phyloP scores from a whole-genome alignment of 2,797 vertebrate genomes.

The Bovichtus variegatus region DNA sequence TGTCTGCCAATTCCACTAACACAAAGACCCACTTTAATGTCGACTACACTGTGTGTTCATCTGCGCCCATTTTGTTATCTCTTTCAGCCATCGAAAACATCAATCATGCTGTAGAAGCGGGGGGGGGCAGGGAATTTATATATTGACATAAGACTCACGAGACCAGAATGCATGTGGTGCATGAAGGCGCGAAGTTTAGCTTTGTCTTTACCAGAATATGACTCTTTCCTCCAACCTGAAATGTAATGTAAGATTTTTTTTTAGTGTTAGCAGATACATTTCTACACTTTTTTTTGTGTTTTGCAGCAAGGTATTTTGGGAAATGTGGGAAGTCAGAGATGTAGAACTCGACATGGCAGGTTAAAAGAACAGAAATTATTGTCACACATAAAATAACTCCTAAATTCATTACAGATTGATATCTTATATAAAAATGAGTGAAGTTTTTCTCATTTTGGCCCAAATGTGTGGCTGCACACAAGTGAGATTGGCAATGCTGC shows the following conservation, averaged over 20 bases:
- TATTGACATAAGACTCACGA: background rate
- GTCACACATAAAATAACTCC: background rate
- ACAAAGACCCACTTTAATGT: slow-evolving; percentile 24
- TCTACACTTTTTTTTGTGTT: too few species aligned
- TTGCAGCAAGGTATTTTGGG: background rate
- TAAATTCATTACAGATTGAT: background rate
- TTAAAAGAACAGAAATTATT: background rate
- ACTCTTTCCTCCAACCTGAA: background rate
- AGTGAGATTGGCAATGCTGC: slow-evolving; percentile 52
- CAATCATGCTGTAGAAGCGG: background rate
- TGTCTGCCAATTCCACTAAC: slow-evolving; percentile 19
- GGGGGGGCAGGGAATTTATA: background rate
- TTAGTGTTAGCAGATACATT: too few species aligned
- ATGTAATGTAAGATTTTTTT: background rate
- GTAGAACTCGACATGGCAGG: too few species aligned
- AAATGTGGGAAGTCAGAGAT: background rate
- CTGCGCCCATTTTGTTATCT: background rate
- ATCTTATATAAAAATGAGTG: background rate
- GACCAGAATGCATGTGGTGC: background rate
- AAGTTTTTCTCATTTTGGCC: slow-evolving; percentile 39
- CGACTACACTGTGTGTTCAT: background rate
- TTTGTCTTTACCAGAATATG: background rate
- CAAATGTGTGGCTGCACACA: slow-evolving; percentile 51
- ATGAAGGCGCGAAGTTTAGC: background rate
- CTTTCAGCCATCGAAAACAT: background rate